phyloP scores from a whole-genome alignment of 2,113 vertebrate species.

The Mandrillus leucophaeus region DNA sequence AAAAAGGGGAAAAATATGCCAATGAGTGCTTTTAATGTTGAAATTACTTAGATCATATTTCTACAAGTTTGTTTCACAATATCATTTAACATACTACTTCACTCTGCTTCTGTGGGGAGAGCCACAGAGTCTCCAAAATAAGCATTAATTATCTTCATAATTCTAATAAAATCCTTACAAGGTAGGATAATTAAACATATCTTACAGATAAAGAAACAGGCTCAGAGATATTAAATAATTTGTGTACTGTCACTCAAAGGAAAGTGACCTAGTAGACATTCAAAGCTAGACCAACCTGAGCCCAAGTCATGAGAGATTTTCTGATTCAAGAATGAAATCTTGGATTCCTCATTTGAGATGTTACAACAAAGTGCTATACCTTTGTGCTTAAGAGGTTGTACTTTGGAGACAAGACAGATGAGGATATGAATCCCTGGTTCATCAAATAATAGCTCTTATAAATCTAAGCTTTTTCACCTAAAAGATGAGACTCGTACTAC shows the following conservation, averaged over 20 bases:
- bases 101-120: neutral
- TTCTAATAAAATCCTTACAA: neutral
- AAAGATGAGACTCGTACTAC: neutral
- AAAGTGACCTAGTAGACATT: neutral
- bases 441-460: neutral
- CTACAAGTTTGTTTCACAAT: neutral
- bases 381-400: neutral
- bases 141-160: neutral
- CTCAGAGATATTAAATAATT: neutral
- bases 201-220: neutral
- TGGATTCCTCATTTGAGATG: neutral
- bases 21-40: neutral
- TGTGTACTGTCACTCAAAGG: neutral
- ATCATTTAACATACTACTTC: slow-evolving; percentile 8
- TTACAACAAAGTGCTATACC: neutral
- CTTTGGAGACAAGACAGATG: neutral
- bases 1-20: neutral
- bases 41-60: neutral
- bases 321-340: neutral
- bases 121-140: neutral
- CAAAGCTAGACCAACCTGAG: neutral
- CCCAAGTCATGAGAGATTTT: neutral
- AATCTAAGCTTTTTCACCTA: neutral
- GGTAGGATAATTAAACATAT: neutral
- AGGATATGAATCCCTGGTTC: neutral